Evolutionary conservation across 2,888 invertebrate species (phyloP), one percentile per base, ranked within the genome.

Genomic region (Bhutanitis thaidina): DNA sequence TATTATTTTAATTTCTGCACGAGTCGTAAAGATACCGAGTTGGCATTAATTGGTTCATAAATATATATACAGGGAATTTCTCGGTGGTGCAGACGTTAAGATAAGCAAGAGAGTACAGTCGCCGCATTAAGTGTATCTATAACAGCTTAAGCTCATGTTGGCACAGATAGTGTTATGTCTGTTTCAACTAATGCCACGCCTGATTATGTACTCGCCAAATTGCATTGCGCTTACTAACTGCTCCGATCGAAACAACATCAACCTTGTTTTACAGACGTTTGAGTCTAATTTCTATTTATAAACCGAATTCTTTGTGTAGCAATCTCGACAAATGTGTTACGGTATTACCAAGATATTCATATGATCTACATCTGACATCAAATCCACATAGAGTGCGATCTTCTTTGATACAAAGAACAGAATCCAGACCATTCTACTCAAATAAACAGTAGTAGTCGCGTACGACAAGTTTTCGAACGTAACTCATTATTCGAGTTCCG

Each of bases 41-140:
- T n/a, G n/a, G n/a, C n/a, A n/a, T n/a, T n/a, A n/a, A n/a, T n/a
- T n/a, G n/a, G n/a, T n/a, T n/a, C n/a, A n/a, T n/a, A n/a, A n/a
- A n/a, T n/a, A n/a, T n/a, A n/a, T n/a, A n/a, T n/a, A n/a, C n/a
- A n/a, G n/a, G n/a, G n/a, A n/a, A 41, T 41, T 29, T 30, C 29
- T 35, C 41, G 30, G 41, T 29, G 14, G 34, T 43, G 49, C 15
- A 14, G 34, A 10, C 34, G 27, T 50, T 50, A 34, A 50, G 49
- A 50, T 50, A 50, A n/a, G n/a, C n/a, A n/a, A 43, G 8, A 32
- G 34, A 37, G 7, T 39, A 20, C 13, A 25, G 14, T 40, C 16
- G 40, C 27, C 13, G 27, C 35, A 27, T 40, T 34, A 16, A 16
- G 13, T 5, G 39, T 20, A 41, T 48, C 34, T 16, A 41, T 41